phyloP scores from a whole-genome alignment of 2,113 vertebrate species.

The Spilogale gracilis region DNA sequence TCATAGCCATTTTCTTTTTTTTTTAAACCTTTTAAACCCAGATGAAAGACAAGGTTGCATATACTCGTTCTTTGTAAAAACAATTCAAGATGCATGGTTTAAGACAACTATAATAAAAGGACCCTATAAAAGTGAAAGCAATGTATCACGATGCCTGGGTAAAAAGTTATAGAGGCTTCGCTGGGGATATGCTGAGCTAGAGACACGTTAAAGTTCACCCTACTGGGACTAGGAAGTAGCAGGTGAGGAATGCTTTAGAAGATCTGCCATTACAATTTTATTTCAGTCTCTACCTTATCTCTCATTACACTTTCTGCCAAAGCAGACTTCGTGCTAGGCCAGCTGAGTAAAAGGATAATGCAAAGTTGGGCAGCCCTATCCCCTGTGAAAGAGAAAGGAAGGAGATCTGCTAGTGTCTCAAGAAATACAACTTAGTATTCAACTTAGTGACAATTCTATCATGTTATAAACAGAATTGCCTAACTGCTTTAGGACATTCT shows the following conservation, averaged over 20 bases:
- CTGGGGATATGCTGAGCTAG: neutral
- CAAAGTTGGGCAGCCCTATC: neutral
- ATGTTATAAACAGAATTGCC: neutral
- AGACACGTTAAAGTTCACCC: neutral
- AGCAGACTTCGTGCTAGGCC: neutral
- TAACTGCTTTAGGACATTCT: constrained; percentile 47
- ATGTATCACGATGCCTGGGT: neutral
- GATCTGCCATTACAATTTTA: neutral
- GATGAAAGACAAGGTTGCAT: neutral
- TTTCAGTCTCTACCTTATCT: neutral
- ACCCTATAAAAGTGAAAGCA: neutral
- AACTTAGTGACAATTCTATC: neutral
- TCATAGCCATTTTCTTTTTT: neutral
- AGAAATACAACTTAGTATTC: constrained; percentile 28
- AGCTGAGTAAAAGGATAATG: neutral
- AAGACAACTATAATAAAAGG: neutral
- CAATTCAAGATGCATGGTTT: neutral
- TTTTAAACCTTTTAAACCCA: constrained; percentile 20
- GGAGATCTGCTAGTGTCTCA: neutral
- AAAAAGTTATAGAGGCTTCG: neutral
- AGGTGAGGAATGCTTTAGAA: neutral
- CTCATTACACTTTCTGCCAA: constrained; percentile 28
- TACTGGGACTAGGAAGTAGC: neutral
- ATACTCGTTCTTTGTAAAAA: constrained; percentile 30
- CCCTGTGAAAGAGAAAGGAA: neutral